Conservation (phyloP, 2,888 invertebrate species). For the Volucella zonaria region DNA sequence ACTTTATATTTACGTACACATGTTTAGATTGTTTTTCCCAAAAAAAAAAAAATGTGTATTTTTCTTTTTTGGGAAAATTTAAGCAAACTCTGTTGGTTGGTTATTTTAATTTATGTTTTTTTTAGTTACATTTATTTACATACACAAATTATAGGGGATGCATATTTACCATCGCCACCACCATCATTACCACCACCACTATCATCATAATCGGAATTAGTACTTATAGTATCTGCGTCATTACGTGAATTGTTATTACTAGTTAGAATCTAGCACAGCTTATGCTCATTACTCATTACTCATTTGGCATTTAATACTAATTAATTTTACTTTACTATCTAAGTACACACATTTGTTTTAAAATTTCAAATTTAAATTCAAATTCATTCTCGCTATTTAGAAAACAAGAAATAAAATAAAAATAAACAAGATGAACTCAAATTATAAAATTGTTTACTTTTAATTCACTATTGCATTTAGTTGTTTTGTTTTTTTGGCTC, state of each 20-base stretch:
- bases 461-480: too few species aligned
- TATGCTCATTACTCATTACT: constrained; percentile 41
- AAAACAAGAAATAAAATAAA: not conserved
- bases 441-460: too few species aligned
- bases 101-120: constrained; percentile 32
- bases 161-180: constrained; percentile 81
- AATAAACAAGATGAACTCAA: too few species aligned
- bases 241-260: constrained; percentile 80
- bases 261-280: constrained; percentile 53
- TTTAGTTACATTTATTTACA: constrained; percentile 59
- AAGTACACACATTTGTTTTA: constrained; percentile 63
- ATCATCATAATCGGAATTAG: too few species aligned
- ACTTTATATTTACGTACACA: not conserved
- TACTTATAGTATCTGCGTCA: too few species aligned
- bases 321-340: constrained; percentile 59
- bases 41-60: not conserved
- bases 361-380: not conserved
- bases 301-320: constrained; percentile 59
- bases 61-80: too few species aligned
- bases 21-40: constrained; percentile 34
- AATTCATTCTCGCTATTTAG: constrained; percentile 53
- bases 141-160: constrained; percentile 52
- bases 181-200: not conserved
- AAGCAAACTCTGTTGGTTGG: constrained; percentile 8
- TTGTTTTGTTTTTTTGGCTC: constrained; percentile 11